A percentile compares a stretch with the other conserved stretches of the same genome.
These are phyloP conservation scores for Lipotes vexillifer DNA, from an alignment of 2,113 vertebrate genomes.

Conservation along the genomic window DNA sequence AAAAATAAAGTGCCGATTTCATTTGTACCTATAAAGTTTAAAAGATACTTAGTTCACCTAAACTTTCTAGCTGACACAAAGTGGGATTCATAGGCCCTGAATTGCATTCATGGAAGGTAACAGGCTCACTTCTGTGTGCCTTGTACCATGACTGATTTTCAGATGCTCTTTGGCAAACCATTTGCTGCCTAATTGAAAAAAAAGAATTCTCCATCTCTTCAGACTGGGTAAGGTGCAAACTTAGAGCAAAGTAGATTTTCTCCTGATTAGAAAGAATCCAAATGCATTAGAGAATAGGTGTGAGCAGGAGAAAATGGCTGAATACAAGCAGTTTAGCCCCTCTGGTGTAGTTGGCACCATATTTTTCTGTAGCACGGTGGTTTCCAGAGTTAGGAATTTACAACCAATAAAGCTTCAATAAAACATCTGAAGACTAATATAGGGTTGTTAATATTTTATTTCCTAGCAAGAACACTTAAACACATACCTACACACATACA, in stretches of 20 bases:
- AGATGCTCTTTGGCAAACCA: slow-evolving; percentile 1
- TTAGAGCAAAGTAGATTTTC: not conserved
- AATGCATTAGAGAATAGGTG: not conserved
- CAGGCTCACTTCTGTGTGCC: not conserved
- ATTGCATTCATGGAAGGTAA: slow-evolving; percentile 1
- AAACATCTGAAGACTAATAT: not conserved
- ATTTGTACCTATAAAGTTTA: slow-evolving; percentile 10
- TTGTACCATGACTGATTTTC: slow-evolving; percentile 46
- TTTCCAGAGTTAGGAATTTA: not conserved
- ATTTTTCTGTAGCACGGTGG: not conserved
- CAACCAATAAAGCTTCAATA: not conserved
- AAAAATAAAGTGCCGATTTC: not conserved
- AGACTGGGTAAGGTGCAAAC: not conserved
- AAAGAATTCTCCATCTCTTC: not conserved
- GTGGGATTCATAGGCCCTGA: slow-evolving; percentile 11
- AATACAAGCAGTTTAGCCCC: rapidly evolving
- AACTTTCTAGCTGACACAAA: slow-evolving; percentile 16
- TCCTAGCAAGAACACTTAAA: not conserved
- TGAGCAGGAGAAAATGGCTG: too few relatives aligned
- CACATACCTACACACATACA: rapidly evolving
- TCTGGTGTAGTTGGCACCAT: rapidly evolving
- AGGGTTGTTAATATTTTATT: not conserved
- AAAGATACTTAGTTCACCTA: not conserved
- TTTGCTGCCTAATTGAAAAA: slow-evolving; percentile 41
- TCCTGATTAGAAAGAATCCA: not conserved